Conservation (phyloP, 2,888 invertebrate species). For the Cheilosia vulpina region DNA sequence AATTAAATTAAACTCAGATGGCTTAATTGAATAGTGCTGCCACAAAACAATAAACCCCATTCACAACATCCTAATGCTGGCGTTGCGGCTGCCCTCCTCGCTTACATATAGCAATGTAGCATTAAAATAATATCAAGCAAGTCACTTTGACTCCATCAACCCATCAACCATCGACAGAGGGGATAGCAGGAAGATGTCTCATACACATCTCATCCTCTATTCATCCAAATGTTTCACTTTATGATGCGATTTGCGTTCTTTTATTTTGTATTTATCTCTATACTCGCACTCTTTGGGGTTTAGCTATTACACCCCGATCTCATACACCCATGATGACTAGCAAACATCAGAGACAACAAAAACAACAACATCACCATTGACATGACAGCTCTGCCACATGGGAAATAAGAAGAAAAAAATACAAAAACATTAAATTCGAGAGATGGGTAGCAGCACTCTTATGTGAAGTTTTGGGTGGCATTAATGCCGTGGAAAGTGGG, state of each 20-base stretch:
- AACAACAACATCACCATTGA: slow-evolving; percentile 5
- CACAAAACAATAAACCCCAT: slow-evolving; percentile 75
- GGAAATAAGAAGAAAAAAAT: slow-evolving; percentile 42
- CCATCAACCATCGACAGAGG: neutral
- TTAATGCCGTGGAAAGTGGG: slow-evolving; percentile 31
- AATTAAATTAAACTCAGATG: slow-evolving; percentile 75
- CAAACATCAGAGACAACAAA: slow-evolving; percentile 11
- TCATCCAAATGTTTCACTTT: slow-evolving; percentile 62
- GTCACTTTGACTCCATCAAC: slow-evolving; percentile 43
- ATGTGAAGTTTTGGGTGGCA: slow-evolving; percentile 47
- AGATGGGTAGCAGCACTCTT: slow-evolving; percentile 40
- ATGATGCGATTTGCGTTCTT: slow-evolving; percentile 65
- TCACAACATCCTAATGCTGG: slow-evolving; percentile 66
- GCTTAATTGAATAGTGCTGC: slow-evolving; percentile 74
- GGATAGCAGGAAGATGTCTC: slow-evolving; percentile 3
- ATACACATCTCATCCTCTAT: slow-evolving; percentile 19
- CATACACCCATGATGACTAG: slow-evolving; percentile 21
- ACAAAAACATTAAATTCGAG: slow-evolving; percentile 30
- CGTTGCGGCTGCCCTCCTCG: slow-evolving; percentile 28
- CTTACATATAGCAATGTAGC: slow-evolving; percentile 23
- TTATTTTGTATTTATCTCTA: slow-evolving; percentile 39
- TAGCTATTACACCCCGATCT: slow-evolving; percentile 16
- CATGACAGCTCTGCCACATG: slow-evolving; percentile 60
- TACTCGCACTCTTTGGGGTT: slow-evolving; percentile 41
- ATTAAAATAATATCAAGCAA: slow-evolving; percentile 69